phyloP scores from a whole-genome alignment of 2,113 vertebrate species.

The Lates calcarifer region DNA sequence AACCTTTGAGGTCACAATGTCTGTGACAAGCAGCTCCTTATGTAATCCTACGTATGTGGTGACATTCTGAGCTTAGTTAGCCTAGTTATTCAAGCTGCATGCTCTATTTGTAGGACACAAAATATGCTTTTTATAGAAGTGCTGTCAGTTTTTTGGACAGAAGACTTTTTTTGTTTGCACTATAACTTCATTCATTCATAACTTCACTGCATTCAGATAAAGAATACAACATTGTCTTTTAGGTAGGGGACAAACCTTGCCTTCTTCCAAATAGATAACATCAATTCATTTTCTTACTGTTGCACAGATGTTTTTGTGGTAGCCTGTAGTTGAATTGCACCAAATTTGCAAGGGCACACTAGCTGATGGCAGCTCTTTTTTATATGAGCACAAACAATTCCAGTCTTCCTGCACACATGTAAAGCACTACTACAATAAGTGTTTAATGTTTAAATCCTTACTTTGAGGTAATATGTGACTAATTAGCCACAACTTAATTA shows the following conservation, averaged over 20 bases:
- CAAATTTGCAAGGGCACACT: constrained; percentile 37
- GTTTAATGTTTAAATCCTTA: neutral
- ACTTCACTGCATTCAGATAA: neutral
- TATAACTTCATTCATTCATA: too few relatives aligned
- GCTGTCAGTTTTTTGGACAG: constrained; percentile 12
- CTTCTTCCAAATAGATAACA: constrained; percentile 32
- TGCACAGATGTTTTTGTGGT: constrained; percentile 32
- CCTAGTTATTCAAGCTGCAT: constrained; percentile 36
- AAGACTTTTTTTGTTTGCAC: neutral
- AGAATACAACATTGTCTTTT: neutral
- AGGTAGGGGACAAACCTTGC: neutral
- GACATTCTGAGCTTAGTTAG: constrained; percentile 26
- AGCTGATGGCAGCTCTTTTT: neutral
- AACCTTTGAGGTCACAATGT: constrained; percentile 11
- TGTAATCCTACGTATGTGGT: constrained; percentile 1
- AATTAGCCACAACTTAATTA: neutral
- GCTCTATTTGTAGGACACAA: constrained; percentile 33
- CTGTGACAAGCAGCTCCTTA: constrained; percentile 20
- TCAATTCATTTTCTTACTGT: neutral
- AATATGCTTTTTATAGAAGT: constrained; percentile 34
- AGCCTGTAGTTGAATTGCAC: constrained; percentile 38
- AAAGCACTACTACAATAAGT: neutral
- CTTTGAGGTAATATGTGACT: neutral
- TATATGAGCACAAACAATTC: neutral
- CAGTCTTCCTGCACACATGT: neutral